A percentile compares a stretch with the other conserved stretches of the same genome.
Evolutionary conservation across 2,113 vertebrate genomes (phyloP).

Genomic region (Marcusenius ussheri): DNA sequence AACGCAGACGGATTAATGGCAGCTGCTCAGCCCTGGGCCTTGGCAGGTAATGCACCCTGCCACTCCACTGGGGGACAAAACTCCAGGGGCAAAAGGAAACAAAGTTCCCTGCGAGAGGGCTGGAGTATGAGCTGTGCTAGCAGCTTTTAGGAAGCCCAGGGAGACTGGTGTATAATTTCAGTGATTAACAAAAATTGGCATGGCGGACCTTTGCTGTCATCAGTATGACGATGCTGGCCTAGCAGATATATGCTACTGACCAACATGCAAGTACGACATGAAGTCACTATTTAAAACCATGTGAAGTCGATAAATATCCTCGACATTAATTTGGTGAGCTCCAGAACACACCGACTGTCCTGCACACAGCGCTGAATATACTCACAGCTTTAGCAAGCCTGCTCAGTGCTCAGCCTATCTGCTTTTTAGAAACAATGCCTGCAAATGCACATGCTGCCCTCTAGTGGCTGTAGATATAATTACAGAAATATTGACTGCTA

Average conservation of each 20-base stretch:
- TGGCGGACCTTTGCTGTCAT: not conserved
- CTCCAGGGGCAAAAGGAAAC: not conserved
- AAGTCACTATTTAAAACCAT: not conserved
- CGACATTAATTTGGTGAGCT: not conserved
- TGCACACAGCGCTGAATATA: not conserved
- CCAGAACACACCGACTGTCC: not conserved
- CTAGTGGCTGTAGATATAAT: not conserved
- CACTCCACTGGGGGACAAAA: not conserved
- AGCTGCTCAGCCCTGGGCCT: not conserved
- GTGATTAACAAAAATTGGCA: not conserved
- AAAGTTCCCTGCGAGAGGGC: not conserved
- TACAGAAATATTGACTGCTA: not conserved
- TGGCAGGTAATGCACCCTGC: not conserved
- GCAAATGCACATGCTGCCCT: constrained; percentile 11
- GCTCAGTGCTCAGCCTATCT: not conserved
- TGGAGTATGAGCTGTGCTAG: not conserved
- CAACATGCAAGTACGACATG: not conserved
- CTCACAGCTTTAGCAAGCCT: not conserved
- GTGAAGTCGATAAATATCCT: not conserved
- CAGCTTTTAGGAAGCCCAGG: not conserved
- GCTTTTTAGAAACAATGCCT: not conserved
- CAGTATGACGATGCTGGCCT: not conserved
- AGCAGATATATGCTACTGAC: not conserved
- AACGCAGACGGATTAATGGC: not conserved
- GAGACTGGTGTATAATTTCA: not conserved